phyloP scores from a whole-genome alignment of 2,888 invertebrate species.

The Rhagonycha fulva region DNA sequence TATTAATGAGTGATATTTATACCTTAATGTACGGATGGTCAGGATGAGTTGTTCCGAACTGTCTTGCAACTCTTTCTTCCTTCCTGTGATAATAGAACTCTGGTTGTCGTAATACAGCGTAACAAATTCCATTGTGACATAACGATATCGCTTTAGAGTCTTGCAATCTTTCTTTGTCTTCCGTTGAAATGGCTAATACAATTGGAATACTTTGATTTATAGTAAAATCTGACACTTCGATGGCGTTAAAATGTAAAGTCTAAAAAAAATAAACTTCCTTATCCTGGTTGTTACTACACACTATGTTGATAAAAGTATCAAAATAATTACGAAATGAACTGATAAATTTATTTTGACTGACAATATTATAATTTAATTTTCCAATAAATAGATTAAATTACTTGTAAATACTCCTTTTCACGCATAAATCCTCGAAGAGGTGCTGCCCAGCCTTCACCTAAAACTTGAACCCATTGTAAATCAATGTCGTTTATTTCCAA shows the following conservation, averaged over 20 bases:
- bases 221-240: conserved; percentile 65
- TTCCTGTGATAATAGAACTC: conserved; percentile 95
- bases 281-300: background rate
- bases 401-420: conserved; percentile 88
- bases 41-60: conserved; percentile 87
- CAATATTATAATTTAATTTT: background rate
- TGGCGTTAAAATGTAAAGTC: conserved; percentile 72
- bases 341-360: background rate
- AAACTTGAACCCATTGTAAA: conserved; percentile 89
- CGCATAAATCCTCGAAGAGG: conserved; percentile 98
- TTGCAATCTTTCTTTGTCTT: conserved; percentile 75
- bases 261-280: background rate
- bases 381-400: conserved; percentile 47
- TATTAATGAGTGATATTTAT: background rate
- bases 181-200: conserved; percentile 78
- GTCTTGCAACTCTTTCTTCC: conserved; percentile 88
- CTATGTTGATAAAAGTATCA: background rate
- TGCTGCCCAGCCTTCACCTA: conserved; percentile 97
- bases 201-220: conserved; percentile 95
- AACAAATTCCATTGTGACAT: conserved; percentile 63
- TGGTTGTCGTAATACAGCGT: conserved; percentile 83
- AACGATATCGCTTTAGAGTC: conserved; percentile 71
- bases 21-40: conserved; percentile 88
- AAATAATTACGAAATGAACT: background rate
- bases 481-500: conserved; percentile 84